phyloP scores from a whole-genome alignment of 2,797 vertebrate species.

The Erpetoichthys calabaricus region DNA sequence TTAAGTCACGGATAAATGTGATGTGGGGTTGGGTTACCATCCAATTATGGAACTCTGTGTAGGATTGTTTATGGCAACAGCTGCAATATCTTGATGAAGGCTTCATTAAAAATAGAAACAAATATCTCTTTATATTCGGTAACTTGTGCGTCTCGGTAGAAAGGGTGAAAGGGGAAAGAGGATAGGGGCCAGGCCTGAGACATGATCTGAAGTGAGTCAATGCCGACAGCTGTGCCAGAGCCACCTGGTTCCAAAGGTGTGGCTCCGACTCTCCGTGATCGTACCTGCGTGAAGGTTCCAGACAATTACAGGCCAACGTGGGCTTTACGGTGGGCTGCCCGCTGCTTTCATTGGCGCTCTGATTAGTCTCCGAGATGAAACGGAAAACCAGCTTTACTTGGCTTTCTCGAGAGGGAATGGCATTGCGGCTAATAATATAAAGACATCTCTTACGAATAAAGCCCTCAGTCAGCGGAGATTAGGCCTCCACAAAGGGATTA shows the following conservation, averaged over 20 bases:
- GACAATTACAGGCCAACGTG: too few species aligned
- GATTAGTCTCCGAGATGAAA: constrained; percentile 14
- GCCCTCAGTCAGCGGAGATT: too few species aligned
- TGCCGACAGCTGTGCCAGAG: constrained; percentile 6
- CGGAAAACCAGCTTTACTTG: constrained; percentile 13
- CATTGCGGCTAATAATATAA: constrained; percentile 3
- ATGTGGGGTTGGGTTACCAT: constrained; percentile 9
- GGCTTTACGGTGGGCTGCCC: too few species aligned
- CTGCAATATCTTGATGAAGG: constrained; percentile 5
- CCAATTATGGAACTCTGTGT: constrained; percentile 9
- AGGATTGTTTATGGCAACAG: constrained; percentile 8
- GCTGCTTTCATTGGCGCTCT: constrained; percentile 4
- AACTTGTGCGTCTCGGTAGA: not conserved
- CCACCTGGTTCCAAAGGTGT: constrained; percentile 4
- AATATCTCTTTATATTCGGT: constrained; percentile 3
- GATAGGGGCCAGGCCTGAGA: not conserved
- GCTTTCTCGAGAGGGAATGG: constrained; percentile 8
- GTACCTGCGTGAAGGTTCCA: too few species aligned
- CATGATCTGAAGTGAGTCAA: constrained; percentile 7
- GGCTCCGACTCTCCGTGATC: not conserved
- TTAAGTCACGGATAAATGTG: constrained; percentile 10
- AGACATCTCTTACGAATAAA: too few species aligned
- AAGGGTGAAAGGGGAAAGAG: not conserved
- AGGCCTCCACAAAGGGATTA: too few species aligned
- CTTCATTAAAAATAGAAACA: constrained; percentile 7